Conservation (phyloP, 2,113 vertebrate genomes). For the Azemiops feae region DNA sequence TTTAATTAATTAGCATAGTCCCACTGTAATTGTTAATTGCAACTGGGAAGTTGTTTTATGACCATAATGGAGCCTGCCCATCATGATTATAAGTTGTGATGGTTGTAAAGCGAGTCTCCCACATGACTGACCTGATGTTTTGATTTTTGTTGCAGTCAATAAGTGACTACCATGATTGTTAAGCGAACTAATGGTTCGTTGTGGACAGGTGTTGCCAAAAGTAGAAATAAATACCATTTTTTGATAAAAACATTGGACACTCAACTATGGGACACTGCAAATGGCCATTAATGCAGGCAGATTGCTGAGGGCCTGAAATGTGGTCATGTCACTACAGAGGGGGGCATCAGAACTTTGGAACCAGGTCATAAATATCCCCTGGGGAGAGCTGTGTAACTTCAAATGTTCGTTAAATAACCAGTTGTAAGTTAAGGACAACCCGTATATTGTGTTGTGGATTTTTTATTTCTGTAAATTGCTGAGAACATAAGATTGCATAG, state of each 20-base stretch:
- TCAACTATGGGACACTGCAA: not conserved
- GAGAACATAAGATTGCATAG: not conserved
- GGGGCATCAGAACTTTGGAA: not conserved
- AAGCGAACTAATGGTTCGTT: too few relatives aligned
- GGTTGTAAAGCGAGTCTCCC: not conserved
- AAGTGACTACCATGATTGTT: not conserved
- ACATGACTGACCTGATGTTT: not conserved
- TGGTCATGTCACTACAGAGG: not conserved
- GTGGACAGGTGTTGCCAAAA: not conserved
- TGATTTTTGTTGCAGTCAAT: not conserved
- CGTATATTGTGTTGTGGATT: not conserved
- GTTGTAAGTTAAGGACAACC: too few relatives aligned
- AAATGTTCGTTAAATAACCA: not conserved
- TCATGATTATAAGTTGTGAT: not conserved
- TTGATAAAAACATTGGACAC: not conserved
- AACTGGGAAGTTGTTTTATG: not conserved
- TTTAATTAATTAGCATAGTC: not conserved
- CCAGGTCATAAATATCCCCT: not conserved
- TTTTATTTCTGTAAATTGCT: not conserved
- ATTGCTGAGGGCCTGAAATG: not conserved
- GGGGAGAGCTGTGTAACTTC: not conserved
- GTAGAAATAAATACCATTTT: not conserved
- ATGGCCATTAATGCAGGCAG: not conserved
- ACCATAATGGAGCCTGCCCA: not conserved
- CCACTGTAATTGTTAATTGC: not conserved